These are phyloP conservation scores for Chrysodeixis includens DNA, from an alignment of 2,888 invertebrate genomes.

Conservation along the genomic window DNA sequence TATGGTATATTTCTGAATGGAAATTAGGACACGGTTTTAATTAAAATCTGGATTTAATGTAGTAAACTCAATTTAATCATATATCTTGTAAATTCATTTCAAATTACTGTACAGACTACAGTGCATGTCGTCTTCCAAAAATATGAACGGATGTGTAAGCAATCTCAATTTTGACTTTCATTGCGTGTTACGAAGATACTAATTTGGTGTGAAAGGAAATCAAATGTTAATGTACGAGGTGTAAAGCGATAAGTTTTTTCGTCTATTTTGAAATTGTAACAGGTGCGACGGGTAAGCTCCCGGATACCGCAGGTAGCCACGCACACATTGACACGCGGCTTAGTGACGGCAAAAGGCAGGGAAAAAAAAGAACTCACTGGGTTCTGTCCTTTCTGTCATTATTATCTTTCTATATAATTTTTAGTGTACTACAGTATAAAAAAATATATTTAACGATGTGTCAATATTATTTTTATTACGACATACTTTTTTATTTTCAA, in stretches of 20 bases:
- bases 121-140: constrained; percentile 4
- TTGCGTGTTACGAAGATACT: constrained; percentile 50
- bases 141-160: constrained; percentile 11
- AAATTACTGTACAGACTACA: constrained; percentile 24
- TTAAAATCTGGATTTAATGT: constrained; percentile 52
- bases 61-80: constrained; percentile 77
- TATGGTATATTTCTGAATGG: neutral
- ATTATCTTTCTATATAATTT: constrained; percentile 19
- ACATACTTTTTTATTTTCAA: neutral
- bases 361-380: constrained; percentile 54
- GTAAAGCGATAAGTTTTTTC: constrained; percentile 76
- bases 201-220: constrained; percentile 58
- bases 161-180: constrained; percentile 41
- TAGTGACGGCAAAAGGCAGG: constrained; percentile 68
- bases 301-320: constrained; percentile 85
- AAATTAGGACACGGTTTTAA: neutral
- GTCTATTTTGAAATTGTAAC: constrained; percentile 77
- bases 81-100: constrained; percentile 57
- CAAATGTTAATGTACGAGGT: constrained; percentile 73
- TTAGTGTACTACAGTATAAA: neutral
- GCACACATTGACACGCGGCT: constrained; percentile 73
- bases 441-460: constrained; percentile 1
- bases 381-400: constrained; percentile 55
- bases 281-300: constrained; percentile 77
- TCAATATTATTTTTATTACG: neutral